A percentile compares a stretch with the other conserved stretches of the same genome.
Conservation (phyloP, 2,113 vertebrate genomes). For the Origma solitaria region DNA sequence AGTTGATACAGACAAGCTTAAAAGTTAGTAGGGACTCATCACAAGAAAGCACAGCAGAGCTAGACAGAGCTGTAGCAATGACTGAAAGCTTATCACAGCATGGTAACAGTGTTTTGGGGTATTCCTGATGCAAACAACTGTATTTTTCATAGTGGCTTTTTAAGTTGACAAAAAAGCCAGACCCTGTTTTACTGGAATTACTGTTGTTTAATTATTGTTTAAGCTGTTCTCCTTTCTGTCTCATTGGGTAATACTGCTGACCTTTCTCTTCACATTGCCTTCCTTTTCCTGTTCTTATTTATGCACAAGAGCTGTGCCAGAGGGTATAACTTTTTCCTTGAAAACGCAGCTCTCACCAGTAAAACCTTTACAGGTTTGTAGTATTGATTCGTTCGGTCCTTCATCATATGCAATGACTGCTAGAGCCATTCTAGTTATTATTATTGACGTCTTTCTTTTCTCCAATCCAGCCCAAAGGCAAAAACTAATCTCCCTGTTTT, state of each 20-base stretch:
- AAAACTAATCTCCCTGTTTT: constrained; percentile 24
- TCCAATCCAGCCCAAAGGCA: constrained; percentile 5
- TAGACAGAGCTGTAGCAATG: neutral
- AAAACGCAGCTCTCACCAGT: neutral
- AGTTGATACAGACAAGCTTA: neutral
- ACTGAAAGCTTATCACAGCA: neutral
- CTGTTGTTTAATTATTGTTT: neutral
- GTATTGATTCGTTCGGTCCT: constrained; percentile 27
- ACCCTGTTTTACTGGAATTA: neutral
- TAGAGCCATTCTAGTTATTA: constrained; percentile 2
- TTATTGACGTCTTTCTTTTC: constrained; percentile 27
- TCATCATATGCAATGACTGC: neutral
- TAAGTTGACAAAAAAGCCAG: neutral
- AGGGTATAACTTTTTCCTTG: neutral
- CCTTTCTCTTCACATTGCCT: neutral
- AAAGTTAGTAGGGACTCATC: neutral
- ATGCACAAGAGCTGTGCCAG: neutral
- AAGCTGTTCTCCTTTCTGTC: neutral
- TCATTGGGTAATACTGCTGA: neutral
- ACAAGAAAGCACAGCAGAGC: neutral
- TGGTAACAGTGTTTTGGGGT: neutral
- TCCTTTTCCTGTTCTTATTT: neutral
- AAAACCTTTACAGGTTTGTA: neutral
- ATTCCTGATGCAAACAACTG: neutral
- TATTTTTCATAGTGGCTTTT: neutral